Evolutionary conservation across 2,888 invertebrate genomes (phyloP).

Genomic region (Drosophila neoperkinsi): DNA sequence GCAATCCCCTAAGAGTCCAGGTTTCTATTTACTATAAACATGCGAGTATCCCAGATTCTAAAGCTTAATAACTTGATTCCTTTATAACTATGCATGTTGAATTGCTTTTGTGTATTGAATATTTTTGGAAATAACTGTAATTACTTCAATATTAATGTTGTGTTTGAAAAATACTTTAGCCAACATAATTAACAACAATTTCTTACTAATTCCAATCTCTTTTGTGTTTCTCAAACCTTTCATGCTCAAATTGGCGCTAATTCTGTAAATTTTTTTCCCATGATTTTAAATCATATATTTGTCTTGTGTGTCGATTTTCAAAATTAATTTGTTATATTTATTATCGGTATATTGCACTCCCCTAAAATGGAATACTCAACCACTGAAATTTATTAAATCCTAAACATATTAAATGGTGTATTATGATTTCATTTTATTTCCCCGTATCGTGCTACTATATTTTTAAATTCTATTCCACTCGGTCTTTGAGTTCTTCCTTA

Average conservation of each 20-base stretch:
- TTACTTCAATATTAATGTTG: constrained; percentile 25
- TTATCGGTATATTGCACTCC: constrained; percentile 9
- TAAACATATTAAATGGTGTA: not conserved
- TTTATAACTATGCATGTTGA: constrained; percentile 29
- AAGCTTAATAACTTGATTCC: constrained; percentile 1
- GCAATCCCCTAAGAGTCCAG: not conserved
- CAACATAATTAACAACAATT: constrained; percentile 21
- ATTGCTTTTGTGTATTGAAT: constrained; percentile 7
- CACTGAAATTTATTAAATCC: not conserved
- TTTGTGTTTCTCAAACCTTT: constrained; percentile 56
- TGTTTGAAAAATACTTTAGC: constrained; percentile 16
- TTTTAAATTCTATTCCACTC: constrained; percentile 28
- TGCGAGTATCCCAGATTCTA: not conserved
- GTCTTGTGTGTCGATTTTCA: not conserved
- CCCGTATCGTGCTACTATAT: constrained; percentile 12
- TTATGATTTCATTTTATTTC: not conserved
- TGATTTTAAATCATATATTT: constrained; percentile 23
- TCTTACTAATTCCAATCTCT: constrained; percentile 60
- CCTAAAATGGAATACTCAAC: not conserved
- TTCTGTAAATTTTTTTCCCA: constrained; percentile 32
- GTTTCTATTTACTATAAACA: not conserved
- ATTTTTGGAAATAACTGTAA: constrained; percentile 19
- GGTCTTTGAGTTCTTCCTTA: constrained; percentile 27
- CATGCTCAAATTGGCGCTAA: constrained; percentile 58
- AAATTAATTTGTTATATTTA: not conserved